Conservation (phyloP, 2,797 vertebrate genomes). For the Urocyon cinereoargenteus region DNA sequence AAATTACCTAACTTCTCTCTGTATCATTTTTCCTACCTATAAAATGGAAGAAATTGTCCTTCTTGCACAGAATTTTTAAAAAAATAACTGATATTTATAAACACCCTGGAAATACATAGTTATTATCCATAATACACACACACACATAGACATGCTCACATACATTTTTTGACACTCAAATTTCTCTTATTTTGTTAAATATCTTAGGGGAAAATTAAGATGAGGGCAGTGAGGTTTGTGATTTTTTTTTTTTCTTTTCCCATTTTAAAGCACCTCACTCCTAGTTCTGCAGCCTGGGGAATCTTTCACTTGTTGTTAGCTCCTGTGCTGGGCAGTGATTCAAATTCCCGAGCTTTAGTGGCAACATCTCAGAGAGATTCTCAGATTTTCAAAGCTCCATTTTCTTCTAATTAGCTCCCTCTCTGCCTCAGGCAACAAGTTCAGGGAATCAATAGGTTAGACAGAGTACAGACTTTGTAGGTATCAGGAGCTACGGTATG, state of each 20-base stretch:
- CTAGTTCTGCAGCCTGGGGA: background rate
- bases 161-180: background rate
- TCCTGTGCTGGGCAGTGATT: conserved; percentile 64
- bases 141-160: background rate
- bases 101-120: background rate
- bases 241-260: conserved; percentile 19
- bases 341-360: conserved; percentile 79
- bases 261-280: conserved; percentile 34
- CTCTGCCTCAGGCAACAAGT: conserved; percentile 73
- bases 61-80: background rate
- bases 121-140: background rate
- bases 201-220: conserved; percentile 24
- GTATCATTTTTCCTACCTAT: conserved; percentile 55
- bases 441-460: conserved; percentile 79
- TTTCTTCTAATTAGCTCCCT: conserved; percentile 81
- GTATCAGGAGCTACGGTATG: conserved; percentile 25
- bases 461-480: conserved; percentile 50
- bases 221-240: background rate
- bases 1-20: conserved; percentile 65
- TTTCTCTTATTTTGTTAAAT: conserved; percentile 34
- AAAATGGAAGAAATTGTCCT: conserved; percentile 55
- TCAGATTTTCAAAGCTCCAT: conserved; percentile 73
- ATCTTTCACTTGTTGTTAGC: conserved; percentile 58
- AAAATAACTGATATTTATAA: conserved; percentile 32
- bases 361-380: conserved; percentile 74